Percentiles rank a stretch among this genome's conserved stretches.
phyloP scores from a whole-genome alignment of 2,113 vertebrate genomes.

The Varanus komodoensis region DNA sequence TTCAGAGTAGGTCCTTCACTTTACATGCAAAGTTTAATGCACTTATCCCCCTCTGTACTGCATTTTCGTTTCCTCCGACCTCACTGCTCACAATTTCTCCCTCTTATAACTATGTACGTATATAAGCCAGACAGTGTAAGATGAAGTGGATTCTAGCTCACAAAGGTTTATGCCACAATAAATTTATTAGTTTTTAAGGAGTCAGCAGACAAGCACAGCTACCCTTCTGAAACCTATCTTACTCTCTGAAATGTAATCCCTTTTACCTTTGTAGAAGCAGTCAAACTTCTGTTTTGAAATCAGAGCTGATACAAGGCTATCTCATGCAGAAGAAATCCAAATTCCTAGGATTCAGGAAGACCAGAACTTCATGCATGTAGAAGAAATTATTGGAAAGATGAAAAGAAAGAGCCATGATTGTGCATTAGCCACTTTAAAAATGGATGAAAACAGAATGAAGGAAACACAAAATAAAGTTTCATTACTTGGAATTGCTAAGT shows the following conservation, averaged over 20 bases:
- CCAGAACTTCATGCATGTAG: background rate
- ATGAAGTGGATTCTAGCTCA: background rate
- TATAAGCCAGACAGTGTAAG: background rate
- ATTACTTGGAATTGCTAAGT: background rate
- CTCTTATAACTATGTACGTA: background rate
- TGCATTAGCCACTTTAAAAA: background rate
- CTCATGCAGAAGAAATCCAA: background rate
- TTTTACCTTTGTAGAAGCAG: background rate
- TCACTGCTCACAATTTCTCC: background rate
- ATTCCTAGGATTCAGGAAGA: background rate
- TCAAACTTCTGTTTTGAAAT: background rate
- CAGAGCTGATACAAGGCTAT: background rate
- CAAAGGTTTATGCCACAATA: background rate
- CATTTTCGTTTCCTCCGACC: background rate
- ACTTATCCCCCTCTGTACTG: background rate
- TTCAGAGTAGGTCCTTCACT: background rate
- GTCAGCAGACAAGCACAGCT: background rate
- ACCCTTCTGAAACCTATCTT: background rate
- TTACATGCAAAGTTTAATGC: background rate
- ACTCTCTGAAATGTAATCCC: background rate
- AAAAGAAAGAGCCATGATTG: fast-evolving
- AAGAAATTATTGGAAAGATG: constrained; percentile 1
- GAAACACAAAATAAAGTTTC: background rate
- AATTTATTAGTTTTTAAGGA: background rate
- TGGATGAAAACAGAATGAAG: background rate